phyloP scores from a whole-genome alignment of 2,888 invertebrate genomes.

The Drosophila leonis region DNA sequence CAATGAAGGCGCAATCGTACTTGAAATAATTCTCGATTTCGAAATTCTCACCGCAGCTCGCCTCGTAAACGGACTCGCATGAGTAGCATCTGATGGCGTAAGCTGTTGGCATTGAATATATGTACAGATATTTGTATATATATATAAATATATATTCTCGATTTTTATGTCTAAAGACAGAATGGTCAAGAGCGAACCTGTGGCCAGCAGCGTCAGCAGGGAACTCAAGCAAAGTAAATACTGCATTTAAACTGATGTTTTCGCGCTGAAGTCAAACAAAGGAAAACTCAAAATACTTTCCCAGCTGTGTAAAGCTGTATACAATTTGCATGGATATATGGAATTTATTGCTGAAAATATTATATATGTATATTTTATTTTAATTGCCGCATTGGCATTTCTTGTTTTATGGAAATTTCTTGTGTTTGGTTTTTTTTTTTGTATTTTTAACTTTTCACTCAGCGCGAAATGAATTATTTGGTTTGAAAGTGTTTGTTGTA shows the following conservation, averaged over 20 bases:
- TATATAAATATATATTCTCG: conserved; percentile 16
- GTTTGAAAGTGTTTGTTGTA: conserved; percentile 38
- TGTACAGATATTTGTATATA: conserved; percentile 1
- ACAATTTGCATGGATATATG: conserved; percentile 19
- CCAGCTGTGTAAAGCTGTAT: conserved; percentile 3
- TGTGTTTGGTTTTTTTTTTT: conserved; percentile 21
- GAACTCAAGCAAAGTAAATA: conserved; percentile 62
- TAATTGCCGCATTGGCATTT: conserved; percentile 53
- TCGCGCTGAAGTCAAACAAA: conserved; percentile 17
- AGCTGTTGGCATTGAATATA: conserved; percentile 69
- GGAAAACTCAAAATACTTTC: conserved; percentile 21
- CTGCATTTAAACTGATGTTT: conserved; percentile 56
- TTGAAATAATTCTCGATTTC: conserved; percentile 79
- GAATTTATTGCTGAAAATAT: background rate
- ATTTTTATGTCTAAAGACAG: conserved; percentile 39
- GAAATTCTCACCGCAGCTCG: conserved; percentile 81
- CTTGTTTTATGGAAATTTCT: conserved; percentile 53
- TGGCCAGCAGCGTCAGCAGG: conserved; percentile 51
- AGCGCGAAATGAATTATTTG: conserved; percentile 45
- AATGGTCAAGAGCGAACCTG: conserved; percentile 62
- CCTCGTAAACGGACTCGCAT: conserved; percentile 83
- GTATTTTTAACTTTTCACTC: conserved; percentile 63
- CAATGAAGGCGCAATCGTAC: conserved; percentile 78
- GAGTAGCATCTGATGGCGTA: conserved; percentile 83
- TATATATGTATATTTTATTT: conserved; percentile 22